These are phyloP conservation scores for Crocallis elinguaria DNA, from an alignment of 2,888 invertebrate species.

Conservation along the genomic window DNA sequence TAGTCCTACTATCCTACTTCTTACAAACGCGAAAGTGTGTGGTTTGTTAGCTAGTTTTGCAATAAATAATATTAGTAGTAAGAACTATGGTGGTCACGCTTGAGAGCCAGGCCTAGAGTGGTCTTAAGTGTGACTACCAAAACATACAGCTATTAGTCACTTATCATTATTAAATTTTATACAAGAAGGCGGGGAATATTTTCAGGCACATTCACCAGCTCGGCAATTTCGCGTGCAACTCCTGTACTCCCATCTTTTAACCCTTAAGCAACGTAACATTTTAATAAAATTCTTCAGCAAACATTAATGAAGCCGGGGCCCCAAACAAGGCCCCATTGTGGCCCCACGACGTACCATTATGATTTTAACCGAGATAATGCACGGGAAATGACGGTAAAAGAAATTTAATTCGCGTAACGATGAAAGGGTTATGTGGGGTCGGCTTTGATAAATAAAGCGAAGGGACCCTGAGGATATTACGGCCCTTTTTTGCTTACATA, in stretches of 20 bases:
- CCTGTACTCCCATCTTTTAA: constrained; percentile 46
- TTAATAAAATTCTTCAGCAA: constrained; percentile 82
- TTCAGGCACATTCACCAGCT: neutral
- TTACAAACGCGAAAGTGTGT: too few species aligned
- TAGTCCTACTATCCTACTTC: too few species aligned
- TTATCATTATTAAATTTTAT: neutral
- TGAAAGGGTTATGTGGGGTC: constrained; percentile 81
- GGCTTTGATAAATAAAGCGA: constrained; percentile 79
- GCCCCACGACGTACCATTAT: constrained; percentile 71
- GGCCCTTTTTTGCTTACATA: constrained; percentile 80
- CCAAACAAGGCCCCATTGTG: constrained; percentile 75
- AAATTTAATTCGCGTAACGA: constrained; percentile 84
- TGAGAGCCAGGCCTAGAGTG: too few species aligned
- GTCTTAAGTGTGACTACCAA: too few species aligned
- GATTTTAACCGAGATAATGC: constrained; percentile 83
- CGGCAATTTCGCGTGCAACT: too few species aligned
- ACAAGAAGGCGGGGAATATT: neutral
- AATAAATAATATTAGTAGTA: too few species aligned
- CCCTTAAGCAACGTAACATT: constrained; percentile 77
- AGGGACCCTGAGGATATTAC: constrained; percentile 77
- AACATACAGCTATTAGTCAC: too few species aligned
- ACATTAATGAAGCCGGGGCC: constrained; percentile 77
- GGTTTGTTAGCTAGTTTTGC: too few species aligned
- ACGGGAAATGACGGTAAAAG: constrained; percentile 85
- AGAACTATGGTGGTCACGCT: too few species aligned